Percentiles rank a stretch among this genome's conserved stretches.
Evolutionary conservation across 2,888 invertebrate species (phyloP).

Genomic region (Ochlodes sylvanus): DNA sequence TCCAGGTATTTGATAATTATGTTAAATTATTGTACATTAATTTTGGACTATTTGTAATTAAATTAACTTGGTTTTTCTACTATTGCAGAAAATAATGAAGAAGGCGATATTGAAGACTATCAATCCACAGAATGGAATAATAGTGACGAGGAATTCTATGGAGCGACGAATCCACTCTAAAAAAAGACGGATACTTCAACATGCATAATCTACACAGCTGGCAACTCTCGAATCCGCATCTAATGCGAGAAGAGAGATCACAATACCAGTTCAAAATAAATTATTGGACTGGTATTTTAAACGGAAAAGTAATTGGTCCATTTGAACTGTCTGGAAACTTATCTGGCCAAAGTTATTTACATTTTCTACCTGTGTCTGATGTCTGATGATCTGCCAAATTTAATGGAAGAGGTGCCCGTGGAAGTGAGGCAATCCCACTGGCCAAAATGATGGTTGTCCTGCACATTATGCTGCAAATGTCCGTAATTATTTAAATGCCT

Average conservation of each 20-base stretch:
- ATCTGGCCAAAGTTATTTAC: slow-evolving; percentile 36
- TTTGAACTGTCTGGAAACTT: slow-evolving; percentile 42
- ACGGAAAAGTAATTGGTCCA: slow-evolving; percentile 45
- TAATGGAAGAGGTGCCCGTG: slow-evolving; percentile 24
- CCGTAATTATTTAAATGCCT: not conserved
- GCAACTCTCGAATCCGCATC: slow-evolving; percentile 42
- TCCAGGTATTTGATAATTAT: no score
- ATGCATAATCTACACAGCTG: slow-evolving; percentile 48
- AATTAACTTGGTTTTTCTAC: no score
- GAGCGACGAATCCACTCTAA: slow-evolving; percentile 45
- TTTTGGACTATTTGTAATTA: no score
- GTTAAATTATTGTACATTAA: no score
- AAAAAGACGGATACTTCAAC: slow-evolving; percentile 44
- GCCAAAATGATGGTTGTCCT: not conserved
- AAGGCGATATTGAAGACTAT: no score
- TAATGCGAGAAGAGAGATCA: slow-evolving; percentile 44
- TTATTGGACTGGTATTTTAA: slow-evolving; percentile 46
- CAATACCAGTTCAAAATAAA: slow-evolving; percentile 47
- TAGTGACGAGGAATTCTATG: no score
- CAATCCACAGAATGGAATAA: no score
- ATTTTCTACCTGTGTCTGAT: slow-evolving; percentile 39
- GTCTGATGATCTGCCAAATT: slow-evolving; percentile 31
- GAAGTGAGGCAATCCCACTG: not conserved
- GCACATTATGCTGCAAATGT: not conserved
- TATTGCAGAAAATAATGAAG: no score